Conservation (phyloP, 2,797 vertebrate species). For the Neostethus bicornis region DNA sequence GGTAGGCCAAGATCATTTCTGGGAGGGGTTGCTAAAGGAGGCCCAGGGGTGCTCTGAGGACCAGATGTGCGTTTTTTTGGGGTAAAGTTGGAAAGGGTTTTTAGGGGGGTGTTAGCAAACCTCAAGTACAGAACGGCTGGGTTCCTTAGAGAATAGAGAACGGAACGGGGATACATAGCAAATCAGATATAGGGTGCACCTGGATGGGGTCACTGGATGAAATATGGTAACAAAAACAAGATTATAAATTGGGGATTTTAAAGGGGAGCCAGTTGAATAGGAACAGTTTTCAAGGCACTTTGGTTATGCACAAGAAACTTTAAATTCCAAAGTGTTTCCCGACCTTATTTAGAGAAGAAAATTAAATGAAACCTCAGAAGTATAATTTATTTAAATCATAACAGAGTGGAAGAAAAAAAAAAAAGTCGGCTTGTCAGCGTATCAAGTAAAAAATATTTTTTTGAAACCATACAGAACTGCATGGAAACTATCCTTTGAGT, state of each 20-base stretch:
- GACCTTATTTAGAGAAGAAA: no score
- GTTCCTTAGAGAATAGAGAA: constrained; percentile 35
- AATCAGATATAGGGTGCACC: constrained; percentile 8
- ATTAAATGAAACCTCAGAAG: no score
- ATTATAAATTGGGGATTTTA: background rate
- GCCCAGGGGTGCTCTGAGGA: constrained; percentile 52
- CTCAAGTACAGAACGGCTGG: constrained; percentile 23
- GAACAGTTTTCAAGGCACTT: no score
- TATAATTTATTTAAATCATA: no score
- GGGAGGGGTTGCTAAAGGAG: constrained; percentile 72
- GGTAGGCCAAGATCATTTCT: constrained; percentile 77
- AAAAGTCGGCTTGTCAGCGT: no score
- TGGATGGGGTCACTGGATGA: background rate
- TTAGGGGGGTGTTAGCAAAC: constrained; percentile 33
- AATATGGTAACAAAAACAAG: background rate
- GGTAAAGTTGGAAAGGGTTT: constrained; percentile 19
- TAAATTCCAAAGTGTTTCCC: no score
- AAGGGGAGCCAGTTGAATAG: background rate
- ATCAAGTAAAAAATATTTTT: no score
- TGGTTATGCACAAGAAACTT: no score
- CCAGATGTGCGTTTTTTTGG: constrained; percentile 76
- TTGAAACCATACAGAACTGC: background rate
- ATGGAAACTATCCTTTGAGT: constrained; percentile 1
- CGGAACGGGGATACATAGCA: background rate
- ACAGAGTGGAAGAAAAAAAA: no score